These are phyloP conservation scores for Neoitamus cyanurus DNA, from an alignment of 2,888 invertebrate genomes.

Conservation along the genomic window DNA sequence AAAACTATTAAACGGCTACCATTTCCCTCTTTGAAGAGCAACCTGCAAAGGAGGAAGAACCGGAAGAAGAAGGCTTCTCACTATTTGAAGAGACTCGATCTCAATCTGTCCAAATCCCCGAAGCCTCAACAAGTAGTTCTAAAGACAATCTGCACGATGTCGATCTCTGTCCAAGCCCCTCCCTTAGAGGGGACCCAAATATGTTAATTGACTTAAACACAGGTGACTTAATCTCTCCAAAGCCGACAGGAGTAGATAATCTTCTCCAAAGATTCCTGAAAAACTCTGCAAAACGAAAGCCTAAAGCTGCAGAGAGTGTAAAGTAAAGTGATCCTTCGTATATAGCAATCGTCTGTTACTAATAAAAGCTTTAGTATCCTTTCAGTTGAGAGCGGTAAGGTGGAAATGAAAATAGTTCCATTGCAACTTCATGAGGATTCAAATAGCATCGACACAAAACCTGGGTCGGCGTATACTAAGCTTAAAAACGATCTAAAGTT, in stretches of 20 bases:
- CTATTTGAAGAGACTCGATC: not conserved
- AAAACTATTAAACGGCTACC: not conserved
- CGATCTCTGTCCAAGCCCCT: conserved; percentile 62
- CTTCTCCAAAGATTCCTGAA: conserved; percentile 79
- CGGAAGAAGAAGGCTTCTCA: not conserved
- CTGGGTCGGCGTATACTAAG: conserved; percentile 77
- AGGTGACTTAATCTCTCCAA: conserved; percentile 61
- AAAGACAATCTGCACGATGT: not conserved
- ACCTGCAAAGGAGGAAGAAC: not conserved
- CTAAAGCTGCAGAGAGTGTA: conserved; percentile 69
- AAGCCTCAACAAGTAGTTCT: not conserved
- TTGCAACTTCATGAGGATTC: not conserved
- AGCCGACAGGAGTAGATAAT: conserved; percentile 72
- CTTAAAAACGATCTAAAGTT: conserved; percentile 77
- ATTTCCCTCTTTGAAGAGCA: not conserved
- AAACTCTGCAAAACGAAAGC: conserved; percentile 72
- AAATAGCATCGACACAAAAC: conserved; percentile 64
- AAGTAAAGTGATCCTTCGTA: conserved; percentile 54
- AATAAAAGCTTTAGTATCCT: conserved; percentile 61
- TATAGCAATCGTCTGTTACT: not conserved
- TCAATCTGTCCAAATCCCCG: not conserved
- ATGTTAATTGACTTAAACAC: conserved; percentile 74
- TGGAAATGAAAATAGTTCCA: conserved; percentile 60
- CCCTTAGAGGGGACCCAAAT: conserved; percentile 69
- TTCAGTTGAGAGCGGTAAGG: conserved; percentile 65